Base-by-base conservation (phyloP, 2,113 vertebrate species). In the Brachionichthys hirsutus region DNA sequence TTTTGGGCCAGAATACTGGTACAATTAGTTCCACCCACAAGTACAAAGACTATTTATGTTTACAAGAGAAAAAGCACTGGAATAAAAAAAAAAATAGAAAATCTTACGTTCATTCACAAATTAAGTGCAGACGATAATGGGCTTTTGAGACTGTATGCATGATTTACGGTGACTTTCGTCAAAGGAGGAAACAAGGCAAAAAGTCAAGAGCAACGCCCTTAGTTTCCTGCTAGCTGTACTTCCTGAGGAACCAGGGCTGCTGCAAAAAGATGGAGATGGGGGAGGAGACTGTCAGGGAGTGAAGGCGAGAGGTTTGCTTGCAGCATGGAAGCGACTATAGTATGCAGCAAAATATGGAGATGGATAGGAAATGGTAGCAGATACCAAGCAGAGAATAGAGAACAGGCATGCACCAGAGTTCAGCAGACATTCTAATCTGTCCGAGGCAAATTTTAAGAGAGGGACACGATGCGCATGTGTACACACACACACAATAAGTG, bases 181-280 rank as follows among this genome's bases (percentile, higher is more conserved):
- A 57, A 53, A 75, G 62, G 35, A 81, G 81, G 77, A 84, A 86
- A 78, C 61, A 44, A 67, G 36, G 65, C 69, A 56, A 85, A 75
- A 66, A 53, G 75, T 76, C 55, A 65, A 45, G 62, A 75, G 62
- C 78, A 85, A 86, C 86, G 73, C 86, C 88, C 86, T 78, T 61
- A 62, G 73, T 62, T 88, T 88, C 85, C 85, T 83, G 82, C 50
- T 51, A 71, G 61, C 56, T 54, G 58, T 12, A 70, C 66, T 86
- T 86, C 83, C 80, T 86, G 82, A 85, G 74, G 68, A 88, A 78
- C 77, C 64, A 63, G 45, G 34, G 64, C 80, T 78, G 72, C 80
- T 81, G 83, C 77, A 77, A 52, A 79, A 72, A 86, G 54, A 58
- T 62, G 67, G 67, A 68, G 70, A 73, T 38, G 49, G 43, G 71